Evolutionary conservation across 2,113 vertebrate genomes (phyloP).

Genomic region (Ia io): DNA sequence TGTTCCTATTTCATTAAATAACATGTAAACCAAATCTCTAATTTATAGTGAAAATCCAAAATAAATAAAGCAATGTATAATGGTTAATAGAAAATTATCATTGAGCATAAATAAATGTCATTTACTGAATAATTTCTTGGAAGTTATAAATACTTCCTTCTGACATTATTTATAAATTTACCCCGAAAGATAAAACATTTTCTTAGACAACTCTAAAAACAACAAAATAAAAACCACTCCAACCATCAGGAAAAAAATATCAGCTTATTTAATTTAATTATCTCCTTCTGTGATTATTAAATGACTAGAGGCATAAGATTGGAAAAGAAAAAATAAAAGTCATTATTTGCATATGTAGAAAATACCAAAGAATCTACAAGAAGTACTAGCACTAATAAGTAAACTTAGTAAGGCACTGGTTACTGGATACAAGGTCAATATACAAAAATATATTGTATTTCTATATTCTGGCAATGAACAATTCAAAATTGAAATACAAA

Average conservation of each 20-base stretch:
- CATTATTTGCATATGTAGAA: neutral
- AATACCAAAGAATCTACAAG: neutral
- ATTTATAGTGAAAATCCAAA: conserved; percentile 16
- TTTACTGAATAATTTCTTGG: neutral
- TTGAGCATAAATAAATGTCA: conserved; percentile 28
- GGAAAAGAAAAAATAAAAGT: neutral
- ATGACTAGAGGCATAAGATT: neutral
- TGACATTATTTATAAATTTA: conserved; percentile 10
- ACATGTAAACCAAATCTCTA: neutral
- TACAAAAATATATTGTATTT: neutral
- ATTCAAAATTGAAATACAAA: conserved; percentile 5
- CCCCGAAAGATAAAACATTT: neutral
- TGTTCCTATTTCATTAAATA: conserved; percentile 20
- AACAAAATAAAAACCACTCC: neutral
- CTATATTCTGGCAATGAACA: neutral
- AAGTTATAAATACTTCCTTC: conserved; percentile 8
- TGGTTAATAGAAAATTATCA: conserved; percentile 24
- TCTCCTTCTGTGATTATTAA: conserved; percentile 9
- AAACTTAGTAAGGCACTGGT: neutral
- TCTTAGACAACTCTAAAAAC: neutral
- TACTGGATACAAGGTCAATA: neutral
- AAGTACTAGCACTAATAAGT: neutral
- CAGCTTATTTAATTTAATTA: neutral
- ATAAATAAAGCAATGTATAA: neutral
- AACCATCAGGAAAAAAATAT: neutral